A percentile compares a stretch with the other conserved stretches of the same genome.
phyloP scores from a whole-genome alignment of 2,888 invertebrate genomes.

The Nebria brevicollis region DNA sequence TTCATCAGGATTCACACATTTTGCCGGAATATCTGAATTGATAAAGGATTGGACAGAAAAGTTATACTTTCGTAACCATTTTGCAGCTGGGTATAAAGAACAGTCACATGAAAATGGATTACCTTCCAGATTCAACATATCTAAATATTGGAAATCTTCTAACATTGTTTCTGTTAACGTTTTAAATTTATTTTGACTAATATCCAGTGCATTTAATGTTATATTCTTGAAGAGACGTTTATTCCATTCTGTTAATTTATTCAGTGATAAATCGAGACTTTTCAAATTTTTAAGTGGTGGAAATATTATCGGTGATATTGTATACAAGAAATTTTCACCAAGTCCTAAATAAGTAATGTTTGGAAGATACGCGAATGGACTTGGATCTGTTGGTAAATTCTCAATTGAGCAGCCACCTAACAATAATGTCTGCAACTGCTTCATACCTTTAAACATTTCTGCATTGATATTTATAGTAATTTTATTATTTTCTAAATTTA shows the following conservation, averaged over 20 bases:
- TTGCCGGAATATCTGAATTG: constrained; percentile 52
- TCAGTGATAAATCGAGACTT: constrained; percentile 66
- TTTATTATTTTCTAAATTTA: constrained; percentile 69
- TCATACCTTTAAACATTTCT: constrained; percentile 65
- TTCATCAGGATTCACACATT: constrained; percentile 64
- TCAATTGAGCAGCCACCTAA: constrained; percentile 66
- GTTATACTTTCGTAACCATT: constrained; percentile 23
- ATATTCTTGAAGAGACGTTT: constrained; percentile 65
- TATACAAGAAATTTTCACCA: constrained; percentile 64
- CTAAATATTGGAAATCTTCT: constrained; percentile 65
- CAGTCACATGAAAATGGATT: constrained; percentile 70
- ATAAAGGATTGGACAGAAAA: constrained; percentile 20
- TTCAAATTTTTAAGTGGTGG: constrained; percentile 62
- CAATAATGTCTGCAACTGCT: constrained; percentile 64
- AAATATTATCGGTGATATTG: constrained; percentile 63
- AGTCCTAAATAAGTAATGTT: constrained; percentile 66
- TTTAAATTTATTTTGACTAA: constrained; percentile 68
- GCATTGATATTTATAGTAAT: constrained; percentile 54
- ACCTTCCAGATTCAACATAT: constrained; percentile 64
- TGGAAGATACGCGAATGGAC: constrained; percentile 66
- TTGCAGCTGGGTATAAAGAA: constrained; percentile 10
- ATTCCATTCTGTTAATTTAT: constrained; percentile 67
- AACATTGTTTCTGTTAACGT: constrained; percentile 68
- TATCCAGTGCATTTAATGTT: constrained; percentile 60
- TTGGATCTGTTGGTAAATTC: constrained; percentile 61